Evolutionary conservation across 2,888 invertebrate genomes (phyloP).

Genomic region (Eupithecia abbreviata): DNA sequence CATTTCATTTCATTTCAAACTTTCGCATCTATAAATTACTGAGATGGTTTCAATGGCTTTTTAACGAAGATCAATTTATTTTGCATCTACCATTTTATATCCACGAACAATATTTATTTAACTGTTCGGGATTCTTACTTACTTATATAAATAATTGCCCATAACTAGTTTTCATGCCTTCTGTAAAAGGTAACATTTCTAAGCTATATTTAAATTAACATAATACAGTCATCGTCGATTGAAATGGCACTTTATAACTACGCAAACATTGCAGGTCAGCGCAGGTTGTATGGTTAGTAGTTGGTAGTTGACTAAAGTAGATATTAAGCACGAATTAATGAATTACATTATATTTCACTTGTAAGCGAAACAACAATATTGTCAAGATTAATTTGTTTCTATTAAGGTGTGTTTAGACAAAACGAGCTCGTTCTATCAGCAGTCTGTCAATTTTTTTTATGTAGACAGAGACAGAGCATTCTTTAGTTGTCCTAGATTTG

Average conservation of each 20-base stretch:
- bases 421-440: no score
- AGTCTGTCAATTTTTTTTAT: no score
- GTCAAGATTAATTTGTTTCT: no score
- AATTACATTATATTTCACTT: neutral
- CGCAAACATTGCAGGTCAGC: neutral
- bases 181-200: slow-evolving; percentile 24
- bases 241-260: neutral
- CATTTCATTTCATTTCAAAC: no score
- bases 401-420: no score
- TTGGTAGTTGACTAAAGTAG: neutral
- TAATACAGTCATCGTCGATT: neutral
- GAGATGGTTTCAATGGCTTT: no score
- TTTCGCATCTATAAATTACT: no score
- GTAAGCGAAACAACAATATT: no score
- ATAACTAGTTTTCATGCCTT: slow-evolving; percentile 9
- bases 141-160: slow-evolving; percentile 7
- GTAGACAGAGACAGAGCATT: no score
- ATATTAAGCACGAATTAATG: neutral
- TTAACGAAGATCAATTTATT: no score
- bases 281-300: neutral
- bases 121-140: no score
- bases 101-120: neutral
- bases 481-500: no score
- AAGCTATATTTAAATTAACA: slow-evolving; percentile 21
- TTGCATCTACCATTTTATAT: neutral